Evolutionary conservation across 2,797 vertebrate species (phyloP), one percentile per base, ranked within the genome.

Genomic region (Premnoplex brunnescens): DNA sequence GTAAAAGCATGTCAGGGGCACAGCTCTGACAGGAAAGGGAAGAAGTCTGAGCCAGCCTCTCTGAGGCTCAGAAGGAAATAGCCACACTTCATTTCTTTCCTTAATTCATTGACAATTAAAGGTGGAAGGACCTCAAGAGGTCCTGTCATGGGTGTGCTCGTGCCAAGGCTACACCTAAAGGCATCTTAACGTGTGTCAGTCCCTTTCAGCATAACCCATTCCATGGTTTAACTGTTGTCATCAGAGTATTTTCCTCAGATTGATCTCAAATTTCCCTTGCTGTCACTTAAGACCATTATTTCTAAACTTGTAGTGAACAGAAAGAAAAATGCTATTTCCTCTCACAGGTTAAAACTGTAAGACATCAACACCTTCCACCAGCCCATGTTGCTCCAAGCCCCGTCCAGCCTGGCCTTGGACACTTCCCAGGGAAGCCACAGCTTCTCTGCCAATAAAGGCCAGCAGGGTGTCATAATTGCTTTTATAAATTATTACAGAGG

Each of bases 391-490:
- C 43, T 44, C 37, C 75, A 23, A 64, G 8, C 36, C 12, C 34
- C 0, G 0, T 7, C 49, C 49, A 39, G 0, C 52, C 59, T 51
- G 51, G 27, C 36, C n/a, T 37, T 7, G 46, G 68, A 1, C 76
- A 74, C 39, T 59, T 59, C 0, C 37, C 52, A 73, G 85, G 37
- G 76, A 34, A 66, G 48, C 24, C 48, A 49, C 48, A 49, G 44
- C 28, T 67, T 0, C 69, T 60, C 30, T 37, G 30, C 34, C 80
- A 71, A 13, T 8, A 46, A 68, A 51, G 41, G 48, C 32, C 59
- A 78, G 49, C 41, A 64, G 12, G 12, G 26, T 69, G 58, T 10
- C 43, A 6, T 12, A 26, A 62, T 19, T 76, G 19, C 41, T 73
- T 34, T 49, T n/a, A 6, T 6, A 44, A 71, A 71, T 85, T 36